Base-by-base conservation (phyloP, 1,140 invertebrate genomes). In the Amphibalanus amphitrite region DNA sequence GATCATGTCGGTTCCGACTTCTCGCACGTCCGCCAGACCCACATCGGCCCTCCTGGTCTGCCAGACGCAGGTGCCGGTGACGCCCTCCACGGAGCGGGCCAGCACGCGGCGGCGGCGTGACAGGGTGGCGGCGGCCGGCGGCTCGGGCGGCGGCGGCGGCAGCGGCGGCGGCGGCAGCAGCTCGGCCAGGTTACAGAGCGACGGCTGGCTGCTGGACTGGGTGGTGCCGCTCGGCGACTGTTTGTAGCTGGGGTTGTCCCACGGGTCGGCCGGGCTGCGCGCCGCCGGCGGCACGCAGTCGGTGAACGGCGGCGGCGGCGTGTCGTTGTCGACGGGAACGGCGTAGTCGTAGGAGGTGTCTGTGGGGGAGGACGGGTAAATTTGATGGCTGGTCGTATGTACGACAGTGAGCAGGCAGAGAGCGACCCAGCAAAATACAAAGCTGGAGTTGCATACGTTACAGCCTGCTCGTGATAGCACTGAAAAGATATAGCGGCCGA, bases 1-100 rank as follows among this genome's bases (percentile, higher is more conserved):
- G 67, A 93, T 82, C 77, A 86, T 85, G 74, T 90, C 86, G 73
- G 88, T 80, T 13, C 88, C 87, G 79, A 92, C 86, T 79, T 89
- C 86, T 73, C 86, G 84, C 73, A 89, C 79, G n/a, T 71, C 77
- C 73, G 78, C 20, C 38, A 75, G 72, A 38, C 73, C 74, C 65
- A 72, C 29, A 23, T 4, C 67, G 0, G 71, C 76, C 74, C 81
- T 80, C 20, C 81, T 79, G 29, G 79, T 80, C 38, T 80, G 78
- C 73, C 82, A 83, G 1, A 82, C 78, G 47, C 81, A 82, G 72
- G 80, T 82, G 23, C 82, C 82, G 69, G 79, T 81, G 10, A 82
- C 80, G n/a, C 83, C 83, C 74, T 82, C 81, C 28, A 82, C 77
- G 73, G 78, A 81, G 25, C 73, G 70, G 20, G 75, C 69, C 33